Conservation (phyloP, 2,797 vertebrate species). For the Cuculus canorus region DNA sequence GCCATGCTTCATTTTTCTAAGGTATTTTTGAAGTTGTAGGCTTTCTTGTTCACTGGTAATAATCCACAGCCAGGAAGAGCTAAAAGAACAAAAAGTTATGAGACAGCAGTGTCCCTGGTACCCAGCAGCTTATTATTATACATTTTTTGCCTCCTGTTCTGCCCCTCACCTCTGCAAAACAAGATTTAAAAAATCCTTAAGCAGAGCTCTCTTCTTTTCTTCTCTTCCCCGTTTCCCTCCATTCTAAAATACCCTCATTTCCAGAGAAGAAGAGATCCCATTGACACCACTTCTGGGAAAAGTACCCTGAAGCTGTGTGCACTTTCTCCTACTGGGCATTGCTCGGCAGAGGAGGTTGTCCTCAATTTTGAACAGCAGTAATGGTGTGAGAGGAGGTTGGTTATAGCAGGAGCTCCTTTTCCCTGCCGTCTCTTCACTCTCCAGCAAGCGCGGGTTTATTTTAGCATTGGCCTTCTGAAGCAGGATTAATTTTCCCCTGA, state of each 20-base stretch:
- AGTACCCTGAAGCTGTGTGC: not conserved
- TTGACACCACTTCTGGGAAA: not conserved
- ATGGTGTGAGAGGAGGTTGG: not conserved
- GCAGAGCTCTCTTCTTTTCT: not conserved
- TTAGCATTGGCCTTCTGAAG: slow-evolving; percentile 69
- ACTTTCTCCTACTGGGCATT: slow-evolving; percentile 48
- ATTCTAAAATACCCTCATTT: not conserved
- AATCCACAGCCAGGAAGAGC: not conserved
- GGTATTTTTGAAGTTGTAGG: not conserved
- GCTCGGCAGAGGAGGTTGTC: not conserved
- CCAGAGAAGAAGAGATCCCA: not conserved
- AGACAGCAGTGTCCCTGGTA: not conserved
- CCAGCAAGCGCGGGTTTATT: slow-evolving; percentile 41
- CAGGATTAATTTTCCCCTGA: slow-evolving; percentile 66
- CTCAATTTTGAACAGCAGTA: not conserved
- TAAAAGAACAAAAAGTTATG: not conserved
- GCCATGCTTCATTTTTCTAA: not conserved
- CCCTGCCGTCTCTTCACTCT: not conserved
- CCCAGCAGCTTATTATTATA: not conserved
- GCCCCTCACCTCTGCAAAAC: not conserved
- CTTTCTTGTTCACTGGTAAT: not conserved
- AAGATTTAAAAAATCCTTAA: not conserved
- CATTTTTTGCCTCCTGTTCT: not conserved
- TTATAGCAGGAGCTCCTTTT: slow-evolving; percentile 1
- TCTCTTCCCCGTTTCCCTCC: not conserved